Evolutionary conservation across 1,140 invertebrate species (phyloP).

Genomic region (Semibalanus balanoides): DNA sequence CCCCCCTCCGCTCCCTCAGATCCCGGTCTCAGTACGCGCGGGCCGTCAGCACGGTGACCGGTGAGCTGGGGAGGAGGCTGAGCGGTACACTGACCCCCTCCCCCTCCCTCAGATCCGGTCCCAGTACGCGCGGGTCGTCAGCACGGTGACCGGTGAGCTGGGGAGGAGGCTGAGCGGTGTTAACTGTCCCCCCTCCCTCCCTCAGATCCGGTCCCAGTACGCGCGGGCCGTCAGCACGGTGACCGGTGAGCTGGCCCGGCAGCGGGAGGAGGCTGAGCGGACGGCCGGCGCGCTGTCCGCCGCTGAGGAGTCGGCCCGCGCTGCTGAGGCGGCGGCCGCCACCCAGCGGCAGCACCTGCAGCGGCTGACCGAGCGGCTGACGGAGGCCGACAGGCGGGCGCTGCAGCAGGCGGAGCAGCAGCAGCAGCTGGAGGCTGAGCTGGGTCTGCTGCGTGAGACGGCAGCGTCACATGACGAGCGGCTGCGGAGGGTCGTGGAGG

Average conservation of each 20-base stretch:
- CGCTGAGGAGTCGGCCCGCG: neutral
- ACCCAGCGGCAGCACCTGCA: neutral
- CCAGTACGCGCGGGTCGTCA: neutral
- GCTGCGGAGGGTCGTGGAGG: neutral
- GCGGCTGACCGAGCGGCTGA: neutral
- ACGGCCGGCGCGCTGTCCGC: too few species aligned
- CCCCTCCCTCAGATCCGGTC: neutral
- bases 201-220: neutral
- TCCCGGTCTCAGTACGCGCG: neutral
- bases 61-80: neutral
- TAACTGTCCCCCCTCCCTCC: too few species aligned
- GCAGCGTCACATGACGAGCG: neutral
- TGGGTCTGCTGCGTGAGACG: neutral
- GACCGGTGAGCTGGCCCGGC: neutral
- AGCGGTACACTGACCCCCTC: too few species aligned
- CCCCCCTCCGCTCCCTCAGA: neutral
- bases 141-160: neutral
- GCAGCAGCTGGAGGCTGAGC: neutral
- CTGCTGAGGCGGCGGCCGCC: neutral
- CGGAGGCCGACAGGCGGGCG: neutral
- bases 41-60: neutral
- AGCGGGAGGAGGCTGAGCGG: neutral
- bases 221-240: neutral
- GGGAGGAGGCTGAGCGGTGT: neutral
- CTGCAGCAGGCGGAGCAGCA: neutral